These are phyloP conservation scores for Nipponacmea schrenckii DNA, from an alignment of 2,888 invertebrate genomes.

Conservation along the genomic window DNA sequence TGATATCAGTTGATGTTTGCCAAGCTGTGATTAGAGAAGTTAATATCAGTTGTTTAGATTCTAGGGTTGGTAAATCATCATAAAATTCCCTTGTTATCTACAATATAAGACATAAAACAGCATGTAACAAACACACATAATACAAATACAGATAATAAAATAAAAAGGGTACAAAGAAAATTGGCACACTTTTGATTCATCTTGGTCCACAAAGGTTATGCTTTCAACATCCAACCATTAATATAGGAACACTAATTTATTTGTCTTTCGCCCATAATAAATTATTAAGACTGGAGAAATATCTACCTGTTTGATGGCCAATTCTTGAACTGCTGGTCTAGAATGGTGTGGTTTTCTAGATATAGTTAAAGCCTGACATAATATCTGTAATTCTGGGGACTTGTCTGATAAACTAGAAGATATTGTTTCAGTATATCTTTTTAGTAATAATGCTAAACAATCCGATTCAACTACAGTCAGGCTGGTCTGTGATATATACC, in stretches of 20 bases:
- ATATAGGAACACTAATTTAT: no score
- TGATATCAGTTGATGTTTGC: conserved; percentile 31
- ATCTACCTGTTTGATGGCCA: conserved; percentile 26
- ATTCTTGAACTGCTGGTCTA: conserved; percentile 17
- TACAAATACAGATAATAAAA: no score
- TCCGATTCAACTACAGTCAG: conserved; percentile 21
- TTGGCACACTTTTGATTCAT: no score
- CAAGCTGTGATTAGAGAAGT: conserved; percentile 41
- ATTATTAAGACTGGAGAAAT: no score
- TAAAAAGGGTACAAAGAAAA: no score
- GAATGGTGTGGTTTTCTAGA: background rate
- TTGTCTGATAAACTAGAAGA: conserved; percentile 24
- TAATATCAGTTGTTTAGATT: conserved; percentile 45
- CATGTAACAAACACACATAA: no score
- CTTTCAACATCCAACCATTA: no score
- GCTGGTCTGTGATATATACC: conserved; percentile 16
- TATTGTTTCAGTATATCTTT: conserved; percentile 40
- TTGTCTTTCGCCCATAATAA: no score
- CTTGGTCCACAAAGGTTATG: no score
- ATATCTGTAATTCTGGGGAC: conserved; percentile 19
- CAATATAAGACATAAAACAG: background rate
- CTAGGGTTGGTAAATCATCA: conserved; percentile 37
- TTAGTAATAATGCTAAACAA: conserved; percentile 37
- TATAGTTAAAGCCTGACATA: conserved; percentile 23
- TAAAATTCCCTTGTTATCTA: conserved; percentile 58